Base-by-base conservation (phyloP, 2,797 vertebrate genomes). In the Kryptopterus vitreolus region DNA sequence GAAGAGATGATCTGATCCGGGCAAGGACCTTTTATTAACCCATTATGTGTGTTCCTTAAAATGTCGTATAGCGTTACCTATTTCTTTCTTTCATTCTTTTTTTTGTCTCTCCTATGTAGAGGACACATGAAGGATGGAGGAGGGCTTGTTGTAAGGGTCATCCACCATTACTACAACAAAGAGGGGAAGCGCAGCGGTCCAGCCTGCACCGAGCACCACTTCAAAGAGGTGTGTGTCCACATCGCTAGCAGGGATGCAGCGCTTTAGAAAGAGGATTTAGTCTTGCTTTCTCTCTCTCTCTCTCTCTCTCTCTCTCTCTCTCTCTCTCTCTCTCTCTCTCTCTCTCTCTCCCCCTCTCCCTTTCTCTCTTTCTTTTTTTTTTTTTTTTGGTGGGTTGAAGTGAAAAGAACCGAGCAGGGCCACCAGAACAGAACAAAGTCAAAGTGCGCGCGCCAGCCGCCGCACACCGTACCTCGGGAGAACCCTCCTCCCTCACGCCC, bases 191-290 rank as follows among this genome's bases (percentile, higher is more conserved):
- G 86, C 87, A 87, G 91, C 89, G 90, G 91, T 91, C 89, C 86
- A 89, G 89, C 88, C 73, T 73, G 87, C 88, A 87, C n/a, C 89
- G 83, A 88, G 87, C 89, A 89, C 90, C 89, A 93, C 91, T 92
- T 94, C 91, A 93, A 93, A 92, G 92, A 35, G 89, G 88, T 89
- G 90, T 90, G 91, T 90, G 90, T 89, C 89, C 88, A 92, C 90
- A 90, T 88, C 88, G 84, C 91, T 91, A 91, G 91, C 88, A 89
- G 91, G 86, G 89, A 91, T 85, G 88, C 89, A 89, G 86, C 85
- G 90, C 92, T 91, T 93, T 93, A 92, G 88, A 90, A 87, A 91
- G 91, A 91, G 90, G 91, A 93, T 94, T 92, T 91, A 91, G 91
- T 93, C 89, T 91, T 72, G 7, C 10, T 43, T 43, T 43, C 10